Percentiles rank a stretch among this genome's conserved stretches.
Evolutionary conservation across 2,888 invertebrate species (phyloP).

Genomic region (Erebia aethiops): DNA sequence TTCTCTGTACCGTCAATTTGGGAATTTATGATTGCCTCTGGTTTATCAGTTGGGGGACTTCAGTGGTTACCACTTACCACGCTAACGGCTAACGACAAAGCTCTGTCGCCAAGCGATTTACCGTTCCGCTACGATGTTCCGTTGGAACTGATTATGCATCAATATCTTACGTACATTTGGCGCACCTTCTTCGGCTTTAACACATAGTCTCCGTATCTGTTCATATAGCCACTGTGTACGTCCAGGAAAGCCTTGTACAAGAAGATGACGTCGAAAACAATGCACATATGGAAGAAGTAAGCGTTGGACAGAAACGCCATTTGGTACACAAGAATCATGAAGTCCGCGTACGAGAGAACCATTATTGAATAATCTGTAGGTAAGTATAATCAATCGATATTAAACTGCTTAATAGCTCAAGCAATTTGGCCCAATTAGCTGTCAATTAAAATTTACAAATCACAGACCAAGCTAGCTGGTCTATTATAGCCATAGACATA

Average conservation of each 20-base stretch:
- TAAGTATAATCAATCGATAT: neutral
- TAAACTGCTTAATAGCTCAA: neutral
- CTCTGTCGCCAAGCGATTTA: too few relatives aligned
- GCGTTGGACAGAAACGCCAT: conserved; percentile 74
- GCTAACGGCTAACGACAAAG: too few relatives aligned
- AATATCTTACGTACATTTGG: conserved; percentile 60
- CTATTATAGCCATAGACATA: too few relatives aligned
- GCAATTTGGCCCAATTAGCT: too few relatives aligned
- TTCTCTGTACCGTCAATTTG: too few relatives aligned
- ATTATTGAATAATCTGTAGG: conserved; percentile 69
- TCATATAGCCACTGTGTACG: conserved; percentile 75
- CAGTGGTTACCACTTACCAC: too few relatives aligned
- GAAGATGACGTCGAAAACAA: conserved; percentile 67
- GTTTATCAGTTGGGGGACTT: too few relatives aligned
- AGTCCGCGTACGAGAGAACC: conserved; percentile 68
- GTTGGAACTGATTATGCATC: too few relatives aligned
- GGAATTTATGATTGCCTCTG: too few relatives aligned
- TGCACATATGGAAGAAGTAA: conserved; percentile 59
- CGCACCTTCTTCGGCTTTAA: conserved; percentile 70
- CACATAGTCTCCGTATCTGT: conserved; percentile 77
- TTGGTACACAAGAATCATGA: conserved; percentile 74
- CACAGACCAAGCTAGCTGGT: too few relatives aligned
- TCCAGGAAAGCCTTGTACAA: conserved; percentile 74
- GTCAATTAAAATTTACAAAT: too few relatives aligned
- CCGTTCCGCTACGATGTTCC: too few relatives aligned